phyloP scores from a whole-genome alignment of 1,140 invertebrate genomes.

The Ceratina japonica region DNA sequence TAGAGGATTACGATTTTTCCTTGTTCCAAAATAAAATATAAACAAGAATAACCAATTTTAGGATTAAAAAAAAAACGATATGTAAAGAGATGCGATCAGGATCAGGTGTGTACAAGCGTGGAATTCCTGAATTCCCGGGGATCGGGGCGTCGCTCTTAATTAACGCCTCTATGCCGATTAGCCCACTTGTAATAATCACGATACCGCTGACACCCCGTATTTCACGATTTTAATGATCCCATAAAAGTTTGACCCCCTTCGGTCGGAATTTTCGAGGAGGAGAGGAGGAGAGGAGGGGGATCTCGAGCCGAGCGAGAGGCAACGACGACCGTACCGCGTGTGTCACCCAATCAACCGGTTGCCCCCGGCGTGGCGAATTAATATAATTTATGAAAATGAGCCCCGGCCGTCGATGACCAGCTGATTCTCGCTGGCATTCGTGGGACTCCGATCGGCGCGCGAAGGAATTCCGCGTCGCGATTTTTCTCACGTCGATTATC shows the following conservation, averaged over 20 bases:
- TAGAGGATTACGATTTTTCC: too few relatives aligned
- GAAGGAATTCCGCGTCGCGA: slow-evolving; percentile 21
- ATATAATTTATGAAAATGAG: slow-evolving; percentile 79
- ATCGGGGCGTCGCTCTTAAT: slow-evolving; percentile 42
- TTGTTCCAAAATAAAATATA: too few relatives aligned
- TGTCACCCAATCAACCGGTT: slow-evolving; percentile 71
- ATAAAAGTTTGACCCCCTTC: slow-evolving; percentile 39
- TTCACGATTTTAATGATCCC: slow-evolving; percentile 51
- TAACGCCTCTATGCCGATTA: slow-evolving; percentile 52
- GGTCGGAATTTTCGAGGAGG: slow-evolving; percentile 11
- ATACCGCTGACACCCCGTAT: slow-evolving; percentile 52
- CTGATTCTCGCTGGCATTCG: slow-evolving; percentile 56
- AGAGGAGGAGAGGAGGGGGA: background rate
- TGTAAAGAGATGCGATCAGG: too few relatives aligned
- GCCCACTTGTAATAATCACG: slow-evolving; percentile 48
- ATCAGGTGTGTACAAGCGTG: background rate
- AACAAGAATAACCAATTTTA: too few relatives aligned
- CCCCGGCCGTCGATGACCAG: slow-evolving; percentile 65
- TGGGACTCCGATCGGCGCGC: background rate
- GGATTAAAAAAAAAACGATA: background rate
- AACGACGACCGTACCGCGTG: slow-evolving; percentile 44
- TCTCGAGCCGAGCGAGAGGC: background rate
- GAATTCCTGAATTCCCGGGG: background rate
- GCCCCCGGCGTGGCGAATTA: slow-evolving; percentile 70
- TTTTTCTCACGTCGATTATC: slow-evolving; percentile 11